Percentiles rank a stretch among this genome's conserved stretches.
Evolutionary conservation across 2,888 invertebrate species (phyloP).

Genomic region (Andrena haemorrhoa): DNA sequence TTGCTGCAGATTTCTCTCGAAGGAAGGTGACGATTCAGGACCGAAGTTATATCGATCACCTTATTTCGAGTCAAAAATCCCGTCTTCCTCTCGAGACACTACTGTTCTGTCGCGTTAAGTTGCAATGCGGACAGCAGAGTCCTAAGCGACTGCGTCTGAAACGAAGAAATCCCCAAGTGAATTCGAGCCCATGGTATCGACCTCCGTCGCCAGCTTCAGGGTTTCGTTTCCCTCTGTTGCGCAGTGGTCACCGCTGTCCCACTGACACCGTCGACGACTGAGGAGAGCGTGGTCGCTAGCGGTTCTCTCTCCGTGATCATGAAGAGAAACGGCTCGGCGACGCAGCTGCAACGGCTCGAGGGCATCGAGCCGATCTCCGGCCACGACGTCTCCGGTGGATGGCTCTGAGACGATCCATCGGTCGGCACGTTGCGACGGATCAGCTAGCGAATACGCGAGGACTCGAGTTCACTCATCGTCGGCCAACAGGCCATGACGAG

Average conservation of each 20-base stretch:
- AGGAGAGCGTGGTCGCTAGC: conserved; percentile 85
- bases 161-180: neutral
- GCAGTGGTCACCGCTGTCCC: conserved; percentile 78
- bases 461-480: conserved; percentile 5
- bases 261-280: conserved; percentile 87
- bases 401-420: conserved; percentile 86
- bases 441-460: conserved; percentile 2
- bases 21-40: too few relatives aligned
- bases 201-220: neutral
- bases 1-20: too few relatives aligned
- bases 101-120: too few relatives aligned
- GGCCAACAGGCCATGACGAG: conserved; percentile 50
- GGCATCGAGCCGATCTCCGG: conserved; percentile 92
- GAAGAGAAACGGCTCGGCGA: conserved; percentile 87
- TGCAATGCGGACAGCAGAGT: too few relatives aligned
- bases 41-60: too few relatives aligned
- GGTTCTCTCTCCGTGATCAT: conserved; percentile 76
- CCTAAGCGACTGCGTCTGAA: too few relatives aligned
- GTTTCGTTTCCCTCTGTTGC: conserved; percentile 31
- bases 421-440: conserved; percentile 20
- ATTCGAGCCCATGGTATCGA: neutral
- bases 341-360: conserved; percentile 88
- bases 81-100: too few relatives aligned
- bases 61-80: too few relatives aligned
- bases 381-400: conserved; percentile 90